A percentile compares a stretch with the other conserved stretches of the same genome.
Evolutionary conservation across 1,140 invertebrate species (phyloP).

Genomic region (Musca vetustissima): DNA sequence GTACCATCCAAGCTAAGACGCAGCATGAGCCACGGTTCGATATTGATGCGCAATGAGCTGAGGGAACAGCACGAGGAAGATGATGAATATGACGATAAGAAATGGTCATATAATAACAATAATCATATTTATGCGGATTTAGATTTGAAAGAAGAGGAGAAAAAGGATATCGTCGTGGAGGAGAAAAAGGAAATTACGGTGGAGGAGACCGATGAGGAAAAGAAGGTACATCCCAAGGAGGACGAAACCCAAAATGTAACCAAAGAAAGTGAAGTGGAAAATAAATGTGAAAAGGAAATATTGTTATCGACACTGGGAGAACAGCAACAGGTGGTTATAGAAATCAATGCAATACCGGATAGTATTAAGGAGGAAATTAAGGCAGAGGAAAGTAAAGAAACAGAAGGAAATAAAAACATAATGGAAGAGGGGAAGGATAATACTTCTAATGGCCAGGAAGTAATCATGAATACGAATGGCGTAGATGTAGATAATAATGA

Average conservation of each 20-base stretch:
- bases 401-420: neutral
- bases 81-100: neutral
- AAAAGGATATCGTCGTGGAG: neutral
- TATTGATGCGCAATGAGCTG: slow-evolving; percentile 20
- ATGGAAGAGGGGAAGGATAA: neutral
- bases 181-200: neutral
- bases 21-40: slow-evolving; percentile 17
- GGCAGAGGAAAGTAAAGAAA: neutral
- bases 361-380: too few relatives aligned
- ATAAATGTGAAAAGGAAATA: neutral
- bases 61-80: slow-evolving; percentile 1
- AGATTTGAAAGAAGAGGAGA: slow-evolving; percentile 33
- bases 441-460: too few relatives aligned
- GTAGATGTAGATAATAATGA: too few relatives aligned
- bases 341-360: too few relatives aligned
- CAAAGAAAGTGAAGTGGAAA: too few relatives aligned
- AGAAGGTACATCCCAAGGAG: too few relatives aligned
- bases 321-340: too few relatives aligned
- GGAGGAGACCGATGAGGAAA: neutral
- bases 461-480: neutral
- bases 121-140: slow-evolving; percentile 52
- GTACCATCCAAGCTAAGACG: slow-evolving; percentile 18
- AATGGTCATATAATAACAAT: slow-evolving; percentile 27
- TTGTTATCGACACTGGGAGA: neutral
- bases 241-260: too few relatives aligned